Percentiles rank a stretch among this genome's conserved stretches.
These are phyloP conservation scores for Ancistrus triradiatus DNA, from an alignment of 2,113 vertebrate species.

Conservation along the genomic window DNA sequence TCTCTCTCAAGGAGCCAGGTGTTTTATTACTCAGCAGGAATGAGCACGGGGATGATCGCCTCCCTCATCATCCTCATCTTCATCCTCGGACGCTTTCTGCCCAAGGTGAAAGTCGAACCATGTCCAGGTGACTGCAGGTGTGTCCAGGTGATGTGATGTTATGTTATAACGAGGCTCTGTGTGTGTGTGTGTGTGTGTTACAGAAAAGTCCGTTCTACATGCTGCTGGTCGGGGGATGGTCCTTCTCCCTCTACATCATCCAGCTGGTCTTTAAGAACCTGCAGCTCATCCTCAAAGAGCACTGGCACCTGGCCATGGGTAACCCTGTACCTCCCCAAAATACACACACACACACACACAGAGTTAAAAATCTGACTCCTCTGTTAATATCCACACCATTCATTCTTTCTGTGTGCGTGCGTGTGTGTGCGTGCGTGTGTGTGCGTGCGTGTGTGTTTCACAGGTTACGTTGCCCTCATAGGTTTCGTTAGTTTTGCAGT, in stretches of 20 bases:
- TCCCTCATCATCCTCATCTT: slow-evolving; percentile 89
- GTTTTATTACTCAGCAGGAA: slow-evolving; percentile 91
- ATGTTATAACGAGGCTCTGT: neutral
- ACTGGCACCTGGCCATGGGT: slow-evolving; percentile 89
- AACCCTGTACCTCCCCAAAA: slow-evolving; percentile 10
- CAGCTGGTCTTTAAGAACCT: slow-evolving; percentile 90
- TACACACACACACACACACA: neutral
- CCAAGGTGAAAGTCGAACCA: slow-evolving; percentile 70
- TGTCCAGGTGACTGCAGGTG: neutral
- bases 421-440: no score
- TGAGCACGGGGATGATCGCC: slow-evolving; percentile 86
- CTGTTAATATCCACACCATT: no score
- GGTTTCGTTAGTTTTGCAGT: slow-evolving; percentile 87
- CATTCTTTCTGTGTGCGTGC: no score
- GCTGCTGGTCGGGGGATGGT: slow-evolving; percentile 87
- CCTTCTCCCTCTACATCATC: slow-evolving; percentile 91
- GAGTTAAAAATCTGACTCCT: no score
- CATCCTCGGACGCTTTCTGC: slow-evolving; percentile 80
- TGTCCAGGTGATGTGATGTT: no score
- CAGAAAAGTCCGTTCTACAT: slow-evolving; percentile 90
- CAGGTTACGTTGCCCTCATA: slow-evolving; percentile 78
- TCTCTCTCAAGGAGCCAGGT: slow-evolving; percentile 76
- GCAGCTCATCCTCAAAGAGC: slow-evolving; percentile 75
- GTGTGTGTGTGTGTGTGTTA: slow-evolving; percentile 22
- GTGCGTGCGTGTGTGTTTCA: no score